These are phyloP conservation scores for Theropithecus gelada DNA, from an alignment of 2,113 vertebrate species.

Conservation along the genomic window DNA sequence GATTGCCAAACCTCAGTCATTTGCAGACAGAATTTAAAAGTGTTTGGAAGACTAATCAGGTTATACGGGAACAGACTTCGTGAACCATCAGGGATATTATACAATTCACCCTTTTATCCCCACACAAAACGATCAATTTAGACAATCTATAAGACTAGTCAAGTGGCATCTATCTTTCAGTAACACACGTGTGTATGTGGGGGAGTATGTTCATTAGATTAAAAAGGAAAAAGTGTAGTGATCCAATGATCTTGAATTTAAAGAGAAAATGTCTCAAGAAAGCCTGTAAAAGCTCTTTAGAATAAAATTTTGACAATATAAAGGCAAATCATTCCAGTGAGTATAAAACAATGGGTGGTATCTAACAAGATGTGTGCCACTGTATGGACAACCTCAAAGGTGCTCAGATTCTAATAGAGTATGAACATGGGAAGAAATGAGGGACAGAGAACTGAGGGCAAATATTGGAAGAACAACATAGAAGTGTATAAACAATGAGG, in stretches of 20 bases:
- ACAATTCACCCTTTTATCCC: neutral
- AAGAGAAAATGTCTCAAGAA: neutral
- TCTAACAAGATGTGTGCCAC: neutral
- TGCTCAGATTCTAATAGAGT: neutral
- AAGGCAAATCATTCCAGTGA: neutral
- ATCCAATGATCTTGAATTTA: neutral
- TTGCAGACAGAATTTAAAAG: slow-evolving; percentile 24
- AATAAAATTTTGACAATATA: neutral
- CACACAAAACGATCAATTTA: neutral
- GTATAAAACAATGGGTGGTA: neutral
- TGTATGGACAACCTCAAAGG: neutral
- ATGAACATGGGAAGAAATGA: neutral
- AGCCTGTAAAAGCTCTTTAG: neutral
- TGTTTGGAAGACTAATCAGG: neutral
- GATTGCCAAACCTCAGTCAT: neutral
- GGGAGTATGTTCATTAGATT: neutral
- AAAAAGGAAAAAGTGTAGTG: neutral
- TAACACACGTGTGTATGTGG: neutral
- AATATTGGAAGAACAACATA: neutral
- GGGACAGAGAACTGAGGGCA: neutral
- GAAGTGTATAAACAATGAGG: neutral
- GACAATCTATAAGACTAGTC: neutral
- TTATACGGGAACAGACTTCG: neutral
- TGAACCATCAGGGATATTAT: neutral
- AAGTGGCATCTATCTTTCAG: neutral